These are phyloP conservation scores for Eurystomus gularis DNA, from an alignment of 2,113 vertebrate genomes.

Conservation along the genomic window DNA sequence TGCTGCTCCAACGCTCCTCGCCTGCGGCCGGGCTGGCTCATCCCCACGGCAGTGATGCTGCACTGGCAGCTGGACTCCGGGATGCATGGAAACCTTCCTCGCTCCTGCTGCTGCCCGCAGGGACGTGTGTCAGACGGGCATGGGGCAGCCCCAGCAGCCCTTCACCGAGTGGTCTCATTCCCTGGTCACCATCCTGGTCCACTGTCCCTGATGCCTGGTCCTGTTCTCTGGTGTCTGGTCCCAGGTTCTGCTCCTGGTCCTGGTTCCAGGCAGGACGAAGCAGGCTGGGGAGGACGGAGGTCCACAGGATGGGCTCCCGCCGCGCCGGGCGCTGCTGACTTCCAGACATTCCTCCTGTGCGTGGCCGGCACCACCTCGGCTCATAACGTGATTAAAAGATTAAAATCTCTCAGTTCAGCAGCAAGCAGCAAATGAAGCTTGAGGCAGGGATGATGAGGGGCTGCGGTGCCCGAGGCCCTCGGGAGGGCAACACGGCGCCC, in stretches of 20 bases:
- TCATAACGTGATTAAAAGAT: slow-evolving; percentile 63
- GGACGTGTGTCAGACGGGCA: accelerated
- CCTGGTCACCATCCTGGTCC: background rate
- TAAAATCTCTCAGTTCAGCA: slow-evolving; percentile 51
- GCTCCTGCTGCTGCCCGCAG: background rate
- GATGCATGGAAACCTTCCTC: background rate
- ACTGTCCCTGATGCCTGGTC: background rate
- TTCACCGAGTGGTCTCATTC: background rate
- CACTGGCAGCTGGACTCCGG: accelerated
- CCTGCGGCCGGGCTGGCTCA: accelerated
- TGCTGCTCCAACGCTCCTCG: accelerated
- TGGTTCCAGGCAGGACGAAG: background rate
- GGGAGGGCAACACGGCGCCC: accelerated
- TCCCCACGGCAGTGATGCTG: background rate
- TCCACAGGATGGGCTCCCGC: slow-evolving; percentile 1
- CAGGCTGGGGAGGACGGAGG: background rate
- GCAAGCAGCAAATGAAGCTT: slow-evolving; percentile 48
- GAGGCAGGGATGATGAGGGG: background rate
- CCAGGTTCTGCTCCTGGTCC: background rate
- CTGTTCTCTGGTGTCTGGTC: background rate
- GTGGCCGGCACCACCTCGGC: slow-evolving; percentile 41
- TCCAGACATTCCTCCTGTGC: slow-evolving; percentile 65
- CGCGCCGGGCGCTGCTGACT: background rate
- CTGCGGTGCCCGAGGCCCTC: background rate
- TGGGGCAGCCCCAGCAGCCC: background rate